Conservation (phyloP, 2,113 vertebrate species). For the Brachypteracias leptosomus region DNA sequence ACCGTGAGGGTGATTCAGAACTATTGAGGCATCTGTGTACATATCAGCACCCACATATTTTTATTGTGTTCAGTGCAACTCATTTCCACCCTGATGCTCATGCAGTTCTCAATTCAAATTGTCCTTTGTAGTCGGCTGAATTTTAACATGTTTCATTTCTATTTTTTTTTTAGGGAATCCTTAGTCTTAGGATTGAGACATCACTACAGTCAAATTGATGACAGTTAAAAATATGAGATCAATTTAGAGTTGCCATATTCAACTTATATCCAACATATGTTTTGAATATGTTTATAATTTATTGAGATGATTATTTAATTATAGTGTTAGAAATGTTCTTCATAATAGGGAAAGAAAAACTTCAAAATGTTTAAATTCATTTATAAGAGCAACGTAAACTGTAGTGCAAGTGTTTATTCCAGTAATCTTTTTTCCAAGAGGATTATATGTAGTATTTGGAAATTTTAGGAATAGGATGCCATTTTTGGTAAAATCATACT, state of each 20-base stretch:
- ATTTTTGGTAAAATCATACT: not conserved
- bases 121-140: not conserved
- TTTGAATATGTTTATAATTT: not conserved
- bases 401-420: not conserved
- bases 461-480: rapidly evolving
- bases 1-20: not conserved
- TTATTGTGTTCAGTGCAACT: not conserved
- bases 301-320: not conserved
- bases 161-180: not conserved
- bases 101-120: not conserved
- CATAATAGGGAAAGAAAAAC: rapidly evolving
- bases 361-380: not conserved
- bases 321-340: not conserved
- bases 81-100: not conserved
- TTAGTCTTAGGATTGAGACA: not conserved
- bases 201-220: not conserved
- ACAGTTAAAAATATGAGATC: not conserved
- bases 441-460: not conserved
- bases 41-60: not conserved
- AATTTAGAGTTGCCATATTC: not conserved
- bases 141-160: not conserved
- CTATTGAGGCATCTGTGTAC: not conserved
- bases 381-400: not conserved
- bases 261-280: not conserved
- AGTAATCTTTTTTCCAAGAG: not conserved